Evolutionary conservation across 2,113 vertebrate genomes (phyloP).

Genomic region (Speoplatyrhinus poulsoni): DNA sequence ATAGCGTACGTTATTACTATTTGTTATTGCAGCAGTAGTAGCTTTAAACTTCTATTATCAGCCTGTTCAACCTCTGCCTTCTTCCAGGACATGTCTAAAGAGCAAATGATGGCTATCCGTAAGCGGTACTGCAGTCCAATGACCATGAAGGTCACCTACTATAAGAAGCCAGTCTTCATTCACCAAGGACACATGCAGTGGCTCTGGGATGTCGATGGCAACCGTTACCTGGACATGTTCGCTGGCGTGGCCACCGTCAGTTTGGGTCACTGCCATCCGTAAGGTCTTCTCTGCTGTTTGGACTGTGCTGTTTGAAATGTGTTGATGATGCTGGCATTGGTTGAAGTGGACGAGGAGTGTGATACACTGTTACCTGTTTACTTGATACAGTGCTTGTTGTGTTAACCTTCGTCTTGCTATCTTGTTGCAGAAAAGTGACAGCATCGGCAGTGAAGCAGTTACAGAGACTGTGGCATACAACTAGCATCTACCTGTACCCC

Average conservation of each 20-base stretch:
- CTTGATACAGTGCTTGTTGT: too few species aligned
- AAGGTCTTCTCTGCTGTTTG: constrained; percentile 55
- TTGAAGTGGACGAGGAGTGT: background rate
- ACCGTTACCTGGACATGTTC: constrained; percentile 90
- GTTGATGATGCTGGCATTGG: background rate
- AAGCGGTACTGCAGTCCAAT: constrained; percentile 75
- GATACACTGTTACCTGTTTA: too few species aligned
- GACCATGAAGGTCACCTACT: constrained; percentile 69
- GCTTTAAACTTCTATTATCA: background rate
- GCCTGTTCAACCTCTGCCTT: background rate
- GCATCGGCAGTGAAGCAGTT: constrained; percentile 82
- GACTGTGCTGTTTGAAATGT: background rate
- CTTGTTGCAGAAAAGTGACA: constrained; percentile 81
- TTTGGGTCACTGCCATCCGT: constrained; percentile 96
- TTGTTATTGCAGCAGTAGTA: too few species aligned
- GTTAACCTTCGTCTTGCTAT: background rate
- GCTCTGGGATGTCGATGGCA: constrained; percentile 89
- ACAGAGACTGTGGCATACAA: constrained; percentile 86
- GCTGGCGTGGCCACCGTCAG: constrained; percentile 90
- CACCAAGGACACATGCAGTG: constrained; percentile 95
- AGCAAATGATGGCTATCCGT: constrained; percentile 78
- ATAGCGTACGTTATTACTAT: background rate
- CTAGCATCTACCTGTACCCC: constrained; percentile 81
- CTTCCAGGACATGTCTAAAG: constrained; percentile 75
- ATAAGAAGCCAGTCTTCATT: constrained; percentile 84